Base-by-base conservation (phyloP, 1,140 invertebrate genomes). In the Xylocopa sonorina region DNA sequence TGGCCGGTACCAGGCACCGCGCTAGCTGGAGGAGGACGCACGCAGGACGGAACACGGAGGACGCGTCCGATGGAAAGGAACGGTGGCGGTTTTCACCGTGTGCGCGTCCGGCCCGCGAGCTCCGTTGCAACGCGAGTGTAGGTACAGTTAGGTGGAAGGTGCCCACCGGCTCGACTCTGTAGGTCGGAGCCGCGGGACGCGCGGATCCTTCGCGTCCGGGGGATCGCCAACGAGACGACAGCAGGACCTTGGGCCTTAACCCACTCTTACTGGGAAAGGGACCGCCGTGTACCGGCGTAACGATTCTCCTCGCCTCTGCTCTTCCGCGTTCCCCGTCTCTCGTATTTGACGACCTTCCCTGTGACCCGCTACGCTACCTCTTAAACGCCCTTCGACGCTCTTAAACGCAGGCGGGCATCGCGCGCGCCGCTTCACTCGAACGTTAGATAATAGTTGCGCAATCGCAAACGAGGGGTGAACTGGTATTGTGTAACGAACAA, bases 191-290 rank as follows among this genome's bases (percentile, higher is more conserved):
- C 82, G 84, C 85, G 88, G 85, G 88, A 87, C 82, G 81, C 73
- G 81, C 55, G 51, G 53, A 89, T 90, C 74, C 86, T 87, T 90
- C 83, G 87, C 84, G 87, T 88, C 86, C 90, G 86, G 78, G 85
- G 85, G 84, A 90, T 90, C 84, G 87, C 83, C 88, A 88, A 84
- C 83, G 87, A 85, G 79, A 87, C 89, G 88, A 88, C 89, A 78
- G 78, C 76, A 90, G 91, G 90, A 92, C 91, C 91, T 92, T 92
- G 90, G 89, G 91, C 90, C 90, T 92, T 92, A 92, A 92, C 91
- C 90, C 89, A 91, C 88, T 92, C 89, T 92, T 91, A 88, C 90
- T 63, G 88, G 87, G 89, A 91, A 91, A 91, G 88, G 90, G 89
- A 91, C 89, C n/a, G n/a, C n/a, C n/a, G n/a, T n/a, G n/a, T 90